These are phyloP conservation scores for Odontothrips loti DNA, from an alignment of 2,888 invertebrate species.

Conservation along the genomic window DNA sequence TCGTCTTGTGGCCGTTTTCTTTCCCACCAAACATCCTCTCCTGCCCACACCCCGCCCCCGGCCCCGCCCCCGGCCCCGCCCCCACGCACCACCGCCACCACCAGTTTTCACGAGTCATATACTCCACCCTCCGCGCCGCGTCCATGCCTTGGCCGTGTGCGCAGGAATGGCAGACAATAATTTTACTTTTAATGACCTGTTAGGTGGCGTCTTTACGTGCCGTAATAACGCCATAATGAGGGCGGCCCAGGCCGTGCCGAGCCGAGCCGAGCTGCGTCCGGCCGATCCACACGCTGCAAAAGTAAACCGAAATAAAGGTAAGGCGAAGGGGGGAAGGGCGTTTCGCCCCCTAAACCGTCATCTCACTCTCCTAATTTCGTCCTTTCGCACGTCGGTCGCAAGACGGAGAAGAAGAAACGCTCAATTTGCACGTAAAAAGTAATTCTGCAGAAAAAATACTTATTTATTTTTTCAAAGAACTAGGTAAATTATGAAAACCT, in stretches of 20 bases:
- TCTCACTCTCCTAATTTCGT: no score
- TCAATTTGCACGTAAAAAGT: no score
- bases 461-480: no score
- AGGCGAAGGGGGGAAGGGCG: background rate
- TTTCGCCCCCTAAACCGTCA: no score
- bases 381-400: no score
- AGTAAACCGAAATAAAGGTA: background rate
- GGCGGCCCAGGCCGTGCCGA: background rate
- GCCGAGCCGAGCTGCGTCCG: background rate
- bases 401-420: no score
- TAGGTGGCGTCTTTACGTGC: slow-evolving; percentile 22
- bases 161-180: slow-evolving; percentile 23
- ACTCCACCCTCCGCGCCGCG: background rate
- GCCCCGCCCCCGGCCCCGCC: background rate
- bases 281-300: background rate
- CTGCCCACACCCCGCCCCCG: background rate
- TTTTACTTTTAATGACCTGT: slow-evolving; percentile 27
- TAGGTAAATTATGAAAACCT: no score
- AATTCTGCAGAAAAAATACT: no score
- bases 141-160: background rate
- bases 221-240: slow-evolving; percentile 23
- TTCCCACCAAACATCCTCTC: background rate
- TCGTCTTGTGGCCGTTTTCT: background rate
- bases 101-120: slow-evolving; percentile 26
- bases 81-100: background rate